Conservation (phyloP, 1,140 invertebrate genomes). For the Lepidotrigona ventralis region DNA sequence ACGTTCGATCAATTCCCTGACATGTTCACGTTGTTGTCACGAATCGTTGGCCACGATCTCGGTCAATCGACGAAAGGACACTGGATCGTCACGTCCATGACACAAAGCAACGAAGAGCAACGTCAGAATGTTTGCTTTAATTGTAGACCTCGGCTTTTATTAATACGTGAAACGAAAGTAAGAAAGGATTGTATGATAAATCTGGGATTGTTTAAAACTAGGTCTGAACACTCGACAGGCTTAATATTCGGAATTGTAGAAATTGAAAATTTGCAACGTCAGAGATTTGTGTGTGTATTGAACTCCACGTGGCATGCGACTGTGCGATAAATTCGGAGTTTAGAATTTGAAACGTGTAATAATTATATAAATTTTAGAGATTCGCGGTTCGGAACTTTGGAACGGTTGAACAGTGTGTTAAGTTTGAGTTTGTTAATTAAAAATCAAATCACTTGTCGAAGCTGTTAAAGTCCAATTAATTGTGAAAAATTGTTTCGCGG, state of each 20-base stretch:
- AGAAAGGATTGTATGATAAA: too few species aligned
- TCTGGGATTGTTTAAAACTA: too few species aligned
- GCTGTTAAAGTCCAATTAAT: neutral
- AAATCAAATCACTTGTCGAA: neutral
- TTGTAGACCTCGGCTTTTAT: neutral
- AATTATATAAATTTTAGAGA: neutral
- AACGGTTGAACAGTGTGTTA: neutral
- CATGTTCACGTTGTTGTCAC: slow-evolving; percentile 3
- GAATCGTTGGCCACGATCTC: slow-evolving; percentile 6
- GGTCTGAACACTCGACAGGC: too few species aligned
- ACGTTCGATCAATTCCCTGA: slow-evolving; percentile 46
- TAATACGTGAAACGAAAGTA: neutral
- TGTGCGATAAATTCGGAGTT: neutral
- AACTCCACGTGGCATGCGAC: neutral
- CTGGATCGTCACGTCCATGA: neutral
- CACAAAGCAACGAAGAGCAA: neutral
- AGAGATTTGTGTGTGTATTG: too few species aligned
- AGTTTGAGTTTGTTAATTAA: too few species aligned
- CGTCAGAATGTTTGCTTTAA: neutral
- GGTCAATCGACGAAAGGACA: slow-evolving; percentile 29
- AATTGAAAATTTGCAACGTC: too few species aligned
- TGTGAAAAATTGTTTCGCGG: neutral
- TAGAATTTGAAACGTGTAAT: too few species aligned
- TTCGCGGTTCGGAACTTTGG: neutral
- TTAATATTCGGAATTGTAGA: too few species aligned